Base-by-base conservation (phyloP, 2,888 invertebrate genomes). In the Troilus luridus region DNA sequence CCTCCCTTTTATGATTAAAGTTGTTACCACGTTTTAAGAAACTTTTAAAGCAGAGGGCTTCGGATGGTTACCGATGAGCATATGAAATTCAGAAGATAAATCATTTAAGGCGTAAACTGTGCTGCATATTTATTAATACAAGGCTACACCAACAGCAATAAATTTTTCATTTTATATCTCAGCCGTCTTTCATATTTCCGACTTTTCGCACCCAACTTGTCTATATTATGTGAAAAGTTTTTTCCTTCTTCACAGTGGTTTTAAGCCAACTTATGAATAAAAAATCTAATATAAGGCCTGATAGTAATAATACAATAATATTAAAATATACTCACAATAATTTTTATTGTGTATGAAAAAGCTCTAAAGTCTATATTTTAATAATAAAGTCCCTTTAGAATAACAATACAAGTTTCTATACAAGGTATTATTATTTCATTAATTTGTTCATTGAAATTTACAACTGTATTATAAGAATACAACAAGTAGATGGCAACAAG, bases 11-110 rank as follows among this genome's bases (percentile, higher is more conserved):
- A 81, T 81, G 81, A 81, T 81, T 81, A 81, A 81, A 81, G 54
- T 81, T 81, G 41, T 54, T 67, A 67, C 24, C 67, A 67, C 67
- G 67, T 67, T 81, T 81, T 54, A 81, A 81, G 81, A 81, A 81
- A 81, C 81, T 81, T 81, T 81, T 81, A 81, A 81, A 81, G 54
- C 81, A 41, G 54, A 54, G 81, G 14, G 81, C 41, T 54, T 19
- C 41, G 14, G 21, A 12, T 19, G 17, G 81, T 81, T 81, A 21
- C 81, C 81, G 41, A 54, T 81, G 41, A 81, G 54, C 81, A 81
- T 81, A 81, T 81, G 81, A 81, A 81, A 54, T 81, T 81, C 54
- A 81, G 81, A 81, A 54, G 81, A 81, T 81, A 81, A 81, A 81
- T 81, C 81, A 81, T 81, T 81, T 81, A 81, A 54, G 41, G 41